These are phyloP conservation scores for Astropecten irregularis DNA, from an alignment of 53 echinoderm and acorn worm species.

Conservation along the genomic window DNA sequence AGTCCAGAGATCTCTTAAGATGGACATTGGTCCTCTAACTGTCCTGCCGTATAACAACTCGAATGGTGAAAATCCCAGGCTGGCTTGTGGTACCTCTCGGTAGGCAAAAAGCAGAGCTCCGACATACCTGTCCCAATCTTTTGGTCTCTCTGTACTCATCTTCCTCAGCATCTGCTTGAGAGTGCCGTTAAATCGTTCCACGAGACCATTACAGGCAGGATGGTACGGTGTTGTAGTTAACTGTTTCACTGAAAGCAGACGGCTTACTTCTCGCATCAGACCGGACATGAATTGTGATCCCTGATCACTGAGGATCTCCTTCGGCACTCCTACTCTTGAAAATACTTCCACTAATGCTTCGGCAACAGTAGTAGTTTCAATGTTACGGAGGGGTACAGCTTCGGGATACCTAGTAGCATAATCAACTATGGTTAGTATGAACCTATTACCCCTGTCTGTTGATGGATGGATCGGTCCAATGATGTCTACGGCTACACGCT, in stretches of 20 bases:
- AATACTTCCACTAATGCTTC: conserved; percentile 59
- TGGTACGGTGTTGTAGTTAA: conserved; percentile 53
- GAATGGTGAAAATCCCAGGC: conserved; percentile 61
- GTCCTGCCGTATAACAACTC: conserved; percentile 56
- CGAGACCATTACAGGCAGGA: too few relatives aligned
- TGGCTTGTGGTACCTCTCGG: conserved; percentile 51
- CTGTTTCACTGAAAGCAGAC: conserved; percentile 31
- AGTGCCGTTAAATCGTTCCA: conserved; percentile 59
- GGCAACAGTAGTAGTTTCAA: conserved; percentile 36
- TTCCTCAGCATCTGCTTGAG: conserved; percentile 52
- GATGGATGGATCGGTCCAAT: conserved; percentile 49
- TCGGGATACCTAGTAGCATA: conserved; percentile 59
- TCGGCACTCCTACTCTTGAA: conserved; percentile 50
- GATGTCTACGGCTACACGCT: conserved; percentile 34
- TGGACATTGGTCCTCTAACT: conserved; percentile 55
- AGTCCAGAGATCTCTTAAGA: conserved; percentile 53
- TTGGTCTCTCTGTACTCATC: conserved; percentile 56
- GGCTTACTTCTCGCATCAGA: conserved; percentile 60
- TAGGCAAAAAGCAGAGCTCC: conserved; percentile 49
- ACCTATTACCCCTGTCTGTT: conserved; percentile 33
- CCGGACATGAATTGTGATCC: conserved; percentile 49
- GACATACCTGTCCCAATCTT: conserved; percentile 51
- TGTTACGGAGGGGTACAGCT: conserved; percentile 42
- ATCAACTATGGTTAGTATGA: conserved; percentile 48
- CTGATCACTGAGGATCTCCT: conserved; percentile 58